Base-by-base conservation (phyloP, 2,113 vertebrate genomes). In the Atractosteus spatula region DNA sequence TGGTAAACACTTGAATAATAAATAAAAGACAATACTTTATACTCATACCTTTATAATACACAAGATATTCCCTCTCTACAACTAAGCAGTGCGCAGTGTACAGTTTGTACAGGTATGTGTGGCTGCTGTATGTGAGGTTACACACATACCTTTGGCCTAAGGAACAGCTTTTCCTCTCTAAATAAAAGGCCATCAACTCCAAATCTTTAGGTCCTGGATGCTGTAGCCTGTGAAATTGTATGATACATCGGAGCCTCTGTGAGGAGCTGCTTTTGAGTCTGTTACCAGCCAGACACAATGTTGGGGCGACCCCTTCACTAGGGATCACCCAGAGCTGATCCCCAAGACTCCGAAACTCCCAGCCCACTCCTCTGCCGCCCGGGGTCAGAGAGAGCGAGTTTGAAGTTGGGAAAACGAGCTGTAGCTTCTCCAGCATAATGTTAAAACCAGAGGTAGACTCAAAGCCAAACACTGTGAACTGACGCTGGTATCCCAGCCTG, bases 241-340 rank as follows among this genome's bases (percentile, higher is more conserved):
- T 55, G 7, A 55, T 0, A 41, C 43, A 41, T n/a, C 59, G 29
- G 29, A 29, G 29, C 29, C 29, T 29, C 29, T 29, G 77, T 72
- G 77, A 78, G 79, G 78, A 76, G 74, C 78, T 59, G 83, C 66
- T 78, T 85, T 87, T 88, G 86, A 83, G 88, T 87, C 77, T 55
- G 87, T 88, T 59, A 71, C 16, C n/a, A 44, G 57, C 42, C 69
- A 62, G 57, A 63, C 41, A n/a, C 51, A 41, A 64, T 71, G 16
- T 62, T 71, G 70, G 70, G 41, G 41, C 29, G 57, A 13, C 45
- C 57, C n/a, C 61, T 16, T 41, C 61, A 45, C 59, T 64, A 29
- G 41, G 62, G 43, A 65, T 12, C 29, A 42, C 63, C 43, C 69
- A 44, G 59, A 59, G 51, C 62, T 55, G 45, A n/a, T n/a, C n/a